Evolutionary conservation across 2,797 vertebrate species (phyloP).

Genomic region (Synaphobranchus kaupii): DNA sequence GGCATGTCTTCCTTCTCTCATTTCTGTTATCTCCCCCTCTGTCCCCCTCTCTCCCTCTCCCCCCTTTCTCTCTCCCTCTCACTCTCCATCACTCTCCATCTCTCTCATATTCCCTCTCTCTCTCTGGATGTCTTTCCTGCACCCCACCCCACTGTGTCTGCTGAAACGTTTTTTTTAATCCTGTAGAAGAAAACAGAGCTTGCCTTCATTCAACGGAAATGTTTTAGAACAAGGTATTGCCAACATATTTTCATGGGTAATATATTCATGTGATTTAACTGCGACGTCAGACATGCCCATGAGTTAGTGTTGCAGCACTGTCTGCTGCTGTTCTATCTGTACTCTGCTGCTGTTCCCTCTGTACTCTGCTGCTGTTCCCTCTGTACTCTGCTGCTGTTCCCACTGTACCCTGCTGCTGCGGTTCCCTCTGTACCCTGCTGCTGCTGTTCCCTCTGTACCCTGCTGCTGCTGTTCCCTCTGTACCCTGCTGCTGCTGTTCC

Average conservation of each 20-base stretch:
- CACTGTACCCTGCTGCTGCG: too few relatives aligned
- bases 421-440: too few relatives aligned
- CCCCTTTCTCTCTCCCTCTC: background rate
- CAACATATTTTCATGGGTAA: slow-evolving; percentile 27
- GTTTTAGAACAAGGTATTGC: slow-evolving; percentile 19
- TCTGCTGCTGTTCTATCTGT: background rate
- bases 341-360: too few relatives aligned
- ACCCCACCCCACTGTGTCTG: background rate
- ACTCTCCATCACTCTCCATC: background rate
- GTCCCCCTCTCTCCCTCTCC: too few relatives aligned
- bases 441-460: too few relatives aligned
- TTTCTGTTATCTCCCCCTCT: background rate
- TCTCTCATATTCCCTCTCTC: too few relatives aligned
- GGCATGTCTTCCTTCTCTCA: too few relatives aligned
- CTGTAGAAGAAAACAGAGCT: background rate
- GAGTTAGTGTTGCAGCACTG: background rate
- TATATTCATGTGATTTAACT: background rate
- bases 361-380: background rate
- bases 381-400: background rate
- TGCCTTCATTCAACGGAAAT: slow-evolving; percentile 27
- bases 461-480: too few relatives aligned
- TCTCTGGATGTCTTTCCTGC: too few relatives aligned
- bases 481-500: background rate
- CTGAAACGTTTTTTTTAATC: background rate
- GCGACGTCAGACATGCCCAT: background rate